A percentile compares a stretch with the other conserved stretches of the same genome.
These are phyloP conservation scores for Agrotis puta DNA, from an alignment of 2,888 invertebrate species.

Conservation along the genomic window DNA sequence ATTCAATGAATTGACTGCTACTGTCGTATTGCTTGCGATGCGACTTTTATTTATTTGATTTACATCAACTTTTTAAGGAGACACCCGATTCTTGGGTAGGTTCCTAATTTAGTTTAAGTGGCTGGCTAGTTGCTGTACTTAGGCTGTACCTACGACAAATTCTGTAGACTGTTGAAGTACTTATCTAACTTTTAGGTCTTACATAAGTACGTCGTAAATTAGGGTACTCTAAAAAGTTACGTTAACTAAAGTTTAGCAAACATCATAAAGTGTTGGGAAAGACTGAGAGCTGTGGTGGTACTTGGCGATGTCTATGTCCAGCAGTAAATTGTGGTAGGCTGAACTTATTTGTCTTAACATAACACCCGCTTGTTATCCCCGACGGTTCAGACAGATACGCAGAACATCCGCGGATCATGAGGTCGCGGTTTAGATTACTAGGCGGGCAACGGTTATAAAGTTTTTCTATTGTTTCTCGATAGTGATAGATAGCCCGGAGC, in stretches of 20 bases:
- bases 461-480: too few relatives aligned
- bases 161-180: constrained; percentile 16
- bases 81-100: not conserved
- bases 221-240: constrained; percentile 10
- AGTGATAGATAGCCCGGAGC: too few relatives aligned
- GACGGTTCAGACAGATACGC: too few relatives aligned
- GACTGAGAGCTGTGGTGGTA: not conserved
- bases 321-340: not conserved
- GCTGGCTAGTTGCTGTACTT: constrained; percentile 11
- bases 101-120: constrained; percentile 15
- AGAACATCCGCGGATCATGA: too few relatives aligned
- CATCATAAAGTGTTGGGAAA: constrained; percentile 18
- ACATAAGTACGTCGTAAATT: constrained; percentile 18
- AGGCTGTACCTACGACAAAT: not conserved
- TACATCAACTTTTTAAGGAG: constrained; percentile 11
- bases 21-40: constrained; percentile 37
- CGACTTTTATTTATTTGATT: constrained; percentile 43
- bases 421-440: too few relatives aligned
- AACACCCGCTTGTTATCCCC: too few relatives aligned
- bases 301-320: not conserved
- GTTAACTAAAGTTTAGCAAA: constrained; percentile 5
- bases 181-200: constrained; percentile 19
- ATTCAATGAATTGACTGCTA: constrained; percentile 61
- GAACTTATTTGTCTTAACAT: not conserved
- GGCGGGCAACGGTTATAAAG: too few relatives aligned